phyloP scores from a whole-genome alignment of 1,140 invertebrate genomes.

The Rhyacophila brunnea region DNA sequence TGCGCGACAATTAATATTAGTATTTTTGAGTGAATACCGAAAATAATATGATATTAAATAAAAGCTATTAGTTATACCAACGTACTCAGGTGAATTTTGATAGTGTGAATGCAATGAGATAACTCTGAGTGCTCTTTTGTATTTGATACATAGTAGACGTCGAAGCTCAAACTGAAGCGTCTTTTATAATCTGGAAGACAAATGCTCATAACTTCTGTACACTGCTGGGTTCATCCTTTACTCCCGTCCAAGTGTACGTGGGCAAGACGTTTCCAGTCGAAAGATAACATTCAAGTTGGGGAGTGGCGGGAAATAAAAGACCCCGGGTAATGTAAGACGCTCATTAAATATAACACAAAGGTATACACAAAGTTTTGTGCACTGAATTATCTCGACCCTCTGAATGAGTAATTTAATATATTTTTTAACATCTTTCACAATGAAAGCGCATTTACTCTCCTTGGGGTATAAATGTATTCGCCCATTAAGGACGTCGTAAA shows the following conservation, averaged over 20 bases:
- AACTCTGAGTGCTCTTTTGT: too few species aligned
- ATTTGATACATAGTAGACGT: too few species aligned
- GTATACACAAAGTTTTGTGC: neutral
- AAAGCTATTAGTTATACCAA: too few species aligned
- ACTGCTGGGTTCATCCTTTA: conserved; percentile 13
- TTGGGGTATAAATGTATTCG: neutral
- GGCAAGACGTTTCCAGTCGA: neutral
- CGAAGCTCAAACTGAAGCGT: neutral
- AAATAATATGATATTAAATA: too few species aligned
- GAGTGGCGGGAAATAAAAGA: conserved; percentile 2
- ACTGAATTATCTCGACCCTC: conserved; percentile 8
- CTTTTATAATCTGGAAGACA: conserved; percentile 33
- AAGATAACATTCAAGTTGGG: conserved; percentile 22
- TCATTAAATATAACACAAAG: conserved; percentile 21
- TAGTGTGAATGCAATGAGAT: too few species aligned
- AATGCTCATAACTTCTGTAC: conserved; percentile 34
- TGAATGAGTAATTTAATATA: conserved; percentile 7
- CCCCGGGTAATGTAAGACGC: conserved; percentile 15
- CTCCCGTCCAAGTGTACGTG: conserved; percentile 3
- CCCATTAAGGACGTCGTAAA: neutral
- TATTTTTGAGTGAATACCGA: too few species aligned
- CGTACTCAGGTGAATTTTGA: too few species aligned
- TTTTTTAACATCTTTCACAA: conserved; percentile 5
- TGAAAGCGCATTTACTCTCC: conserved; percentile 1
- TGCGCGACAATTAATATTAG: too few species aligned